These are phyloP conservation scores for Ginglymostoma cirratum DNA, from an alignment of 2,113 vertebrate genomes.

Conservation along the genomic window DNA sequence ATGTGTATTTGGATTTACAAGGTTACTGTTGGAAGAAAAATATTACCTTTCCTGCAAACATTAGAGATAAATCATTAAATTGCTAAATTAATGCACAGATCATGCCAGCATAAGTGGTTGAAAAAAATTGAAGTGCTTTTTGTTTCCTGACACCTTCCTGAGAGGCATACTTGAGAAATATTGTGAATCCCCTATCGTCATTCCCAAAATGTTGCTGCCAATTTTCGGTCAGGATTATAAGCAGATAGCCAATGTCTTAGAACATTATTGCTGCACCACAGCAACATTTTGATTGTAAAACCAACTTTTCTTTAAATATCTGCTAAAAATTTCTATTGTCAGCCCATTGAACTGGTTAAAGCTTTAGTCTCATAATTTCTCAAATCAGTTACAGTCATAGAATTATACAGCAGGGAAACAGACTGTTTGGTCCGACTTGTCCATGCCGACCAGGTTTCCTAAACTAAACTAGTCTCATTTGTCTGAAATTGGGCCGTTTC, in stretches of 20 bases:
- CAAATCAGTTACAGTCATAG: background rate
- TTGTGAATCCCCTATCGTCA: background rate
- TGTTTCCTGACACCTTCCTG: background rate
- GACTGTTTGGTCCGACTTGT: too few relatives aligned
- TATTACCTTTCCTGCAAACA: too few relatives aligned
- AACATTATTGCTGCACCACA: background rate
- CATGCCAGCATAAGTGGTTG: background rate
- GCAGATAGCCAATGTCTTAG: background rate
- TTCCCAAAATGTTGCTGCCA: background rate
- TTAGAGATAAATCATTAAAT: too few relatives aligned
- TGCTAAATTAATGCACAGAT: background rate
- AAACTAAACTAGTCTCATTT: too few relatives aligned
- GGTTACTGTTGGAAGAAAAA: background rate
- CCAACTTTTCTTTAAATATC: background rate
- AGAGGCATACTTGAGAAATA: background rate
- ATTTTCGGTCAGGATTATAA: background rate
- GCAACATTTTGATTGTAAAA: background rate
- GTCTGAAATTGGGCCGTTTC: too few relatives aligned
- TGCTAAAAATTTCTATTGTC: background rate
- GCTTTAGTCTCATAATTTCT: background rate
- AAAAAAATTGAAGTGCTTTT: background rate
- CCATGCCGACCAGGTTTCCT: too few relatives aligned
- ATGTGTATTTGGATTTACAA: conserved; percentile 39
- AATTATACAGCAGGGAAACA: too few relatives aligned
- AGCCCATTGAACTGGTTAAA: background rate